Conservation (phyloP, 2,113 vertebrate genomes). For the Dipodomys ordii region DNA sequence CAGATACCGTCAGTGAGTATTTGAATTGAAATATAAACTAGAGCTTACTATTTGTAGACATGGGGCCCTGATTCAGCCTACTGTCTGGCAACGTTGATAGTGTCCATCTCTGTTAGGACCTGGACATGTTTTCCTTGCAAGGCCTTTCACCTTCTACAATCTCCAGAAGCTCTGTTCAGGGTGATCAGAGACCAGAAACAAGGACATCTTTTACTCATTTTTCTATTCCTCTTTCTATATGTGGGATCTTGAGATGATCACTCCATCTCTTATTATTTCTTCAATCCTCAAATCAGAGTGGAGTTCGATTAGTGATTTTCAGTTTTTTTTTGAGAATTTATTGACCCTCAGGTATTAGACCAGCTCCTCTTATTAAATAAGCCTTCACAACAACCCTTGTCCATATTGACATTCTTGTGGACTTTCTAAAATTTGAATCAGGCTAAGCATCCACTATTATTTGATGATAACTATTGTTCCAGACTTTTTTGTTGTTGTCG, state of each 20-base stretch:
- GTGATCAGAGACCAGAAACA: neutral
- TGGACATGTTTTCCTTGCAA: neutral
- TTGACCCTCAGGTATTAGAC: neutral
- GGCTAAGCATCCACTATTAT: neutral
- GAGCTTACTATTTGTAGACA: neutral
- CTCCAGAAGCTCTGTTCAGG: neutral
- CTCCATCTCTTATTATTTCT: neutral
- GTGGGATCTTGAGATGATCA: neutral
- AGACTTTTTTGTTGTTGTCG: neutral
- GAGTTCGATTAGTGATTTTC: neutral
- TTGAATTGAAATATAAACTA: neutral
- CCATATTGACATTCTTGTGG: neutral
- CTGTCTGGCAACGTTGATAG: neutral
- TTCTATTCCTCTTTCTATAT: neutral
- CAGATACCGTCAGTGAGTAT: neutral
- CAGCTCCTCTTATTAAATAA: neutral
- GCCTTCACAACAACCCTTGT: neutral
- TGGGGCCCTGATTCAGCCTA: neutral
- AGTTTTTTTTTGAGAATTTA: neutral
- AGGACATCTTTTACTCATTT: neutral
- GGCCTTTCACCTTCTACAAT: neutral
- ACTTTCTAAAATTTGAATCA: neutral
- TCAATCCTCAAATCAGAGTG: neutral
- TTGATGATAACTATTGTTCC: constrained; percentile 13
- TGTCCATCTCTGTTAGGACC: neutral